Base-by-base conservation (phyloP, 2,888 invertebrate species). In the Pelosia muscerda region DNA sequence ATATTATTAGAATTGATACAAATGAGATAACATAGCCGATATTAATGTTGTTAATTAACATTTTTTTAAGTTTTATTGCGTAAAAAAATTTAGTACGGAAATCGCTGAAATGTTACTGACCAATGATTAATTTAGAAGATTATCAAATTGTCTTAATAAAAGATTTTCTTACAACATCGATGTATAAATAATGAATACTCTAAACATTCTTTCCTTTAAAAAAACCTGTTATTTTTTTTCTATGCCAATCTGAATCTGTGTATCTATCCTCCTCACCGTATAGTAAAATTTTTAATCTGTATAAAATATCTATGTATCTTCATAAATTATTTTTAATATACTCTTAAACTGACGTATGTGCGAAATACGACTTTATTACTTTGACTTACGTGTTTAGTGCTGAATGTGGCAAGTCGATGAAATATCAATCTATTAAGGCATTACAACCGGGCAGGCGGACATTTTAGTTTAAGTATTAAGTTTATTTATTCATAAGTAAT, bases 241-340 rank as follows among this genome's bases (percentile, higher is more conserved):
- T 74, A 66, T 55, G 69, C 66, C 66, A 73, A 72, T 81, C 69
- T 74, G 56, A 59, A 68, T 69, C 69, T 53, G 64, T 64, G 26
- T 63, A 73, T 75, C 59, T 63, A 73, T 75, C 59, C 74, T 73
- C 69, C 62, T 67, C 55, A 72, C 67, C 66, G 79, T 68, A 71
- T 66, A 73, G 77, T 67, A 67, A 61, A 57, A 77, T 72, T 77
- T 71, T 81, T 73, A 71, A 79, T 81, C 72, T 77, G 66, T 68
- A 76, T 76, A 81, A 78, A 72, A 73, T 64, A 58, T 60, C 79
- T 71, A 73, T 81, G 61, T 71, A 73, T 78, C 83, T 74, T 60
- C 70, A 82, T 81, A 79, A 81, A 79, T 79, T 73, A 68, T 75
- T 67, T 49, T 71, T 73, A 73, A 81, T 79, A 77, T 66, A 77